Percentiles rank a stretch among this genome's conserved stretches.
Evolutionary conservation across 2,888 invertebrate species (phyloP).

Genomic region (Pachycephus smyrnensis): DNA sequence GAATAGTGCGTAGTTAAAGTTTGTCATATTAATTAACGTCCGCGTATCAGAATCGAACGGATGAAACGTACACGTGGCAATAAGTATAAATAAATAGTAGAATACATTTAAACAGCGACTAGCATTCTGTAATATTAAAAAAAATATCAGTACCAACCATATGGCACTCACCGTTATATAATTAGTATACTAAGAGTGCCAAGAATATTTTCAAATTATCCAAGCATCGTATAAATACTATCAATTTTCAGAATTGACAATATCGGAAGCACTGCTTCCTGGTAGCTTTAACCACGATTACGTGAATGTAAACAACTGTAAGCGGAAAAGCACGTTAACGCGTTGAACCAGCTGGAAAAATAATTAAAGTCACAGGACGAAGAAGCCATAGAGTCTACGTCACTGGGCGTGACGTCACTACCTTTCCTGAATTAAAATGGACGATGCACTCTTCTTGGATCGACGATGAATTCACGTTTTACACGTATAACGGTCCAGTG

Average conservation of each 20-base stretch:
- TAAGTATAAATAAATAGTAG: background rate
- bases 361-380: background rate
- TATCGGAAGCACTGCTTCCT: background rate
- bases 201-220: background rate
- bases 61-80: background rate
- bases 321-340: background rate
- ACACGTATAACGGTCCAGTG: background rate
- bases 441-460: background rate
- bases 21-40: background rate
- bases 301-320: background rate
- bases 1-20: background rate
- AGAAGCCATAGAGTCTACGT: background rate
- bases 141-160: too few species aligned
- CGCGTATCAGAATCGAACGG: background rate
- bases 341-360: background rate
- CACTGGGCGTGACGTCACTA: conserved; percentile 1
- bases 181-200: too few species aligned
- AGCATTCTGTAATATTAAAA: background rate
- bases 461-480: background rate
- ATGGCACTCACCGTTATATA: too few species aligned
- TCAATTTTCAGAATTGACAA: background rate
- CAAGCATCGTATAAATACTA: background rate
- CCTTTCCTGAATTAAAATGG: background rate
- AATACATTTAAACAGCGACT: background rate
- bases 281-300: background rate